phyloP scores from a whole-genome alignment of 1,140 invertebrate genomes.

The Brachionus koreanus region DNA sequence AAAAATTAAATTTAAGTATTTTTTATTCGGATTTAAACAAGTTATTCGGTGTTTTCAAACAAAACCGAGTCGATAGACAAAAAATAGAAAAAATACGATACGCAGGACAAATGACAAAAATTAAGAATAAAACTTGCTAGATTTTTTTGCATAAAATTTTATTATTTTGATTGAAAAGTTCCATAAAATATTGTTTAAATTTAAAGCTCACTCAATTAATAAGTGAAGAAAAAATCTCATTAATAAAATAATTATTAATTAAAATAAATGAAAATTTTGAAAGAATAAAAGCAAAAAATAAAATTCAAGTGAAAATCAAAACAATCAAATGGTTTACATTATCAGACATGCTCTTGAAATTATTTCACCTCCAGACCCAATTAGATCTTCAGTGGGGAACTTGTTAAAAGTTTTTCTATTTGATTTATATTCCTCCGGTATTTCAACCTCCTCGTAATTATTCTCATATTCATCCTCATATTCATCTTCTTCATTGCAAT shows the following conservation, averaged over 20 bases:
- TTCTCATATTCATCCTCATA: constrained; percentile 34
- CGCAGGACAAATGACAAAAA: no score
- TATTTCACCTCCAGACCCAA: background rate
- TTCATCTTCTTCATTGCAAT: background rate
- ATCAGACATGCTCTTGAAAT: constrained; percentile 28
- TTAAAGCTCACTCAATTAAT: no score
- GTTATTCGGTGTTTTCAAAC: no score
- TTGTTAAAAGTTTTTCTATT: background rate
- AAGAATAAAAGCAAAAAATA: background rate
- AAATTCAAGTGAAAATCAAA: background rate
- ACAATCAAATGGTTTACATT: background rate
- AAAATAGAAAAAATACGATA: no score
- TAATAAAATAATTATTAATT: background rate
- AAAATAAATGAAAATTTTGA: background rate
- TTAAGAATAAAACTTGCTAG: no score
- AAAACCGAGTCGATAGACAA: no score
- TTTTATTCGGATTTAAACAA: no score
- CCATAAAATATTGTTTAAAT: no score
- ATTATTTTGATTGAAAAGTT: no score
- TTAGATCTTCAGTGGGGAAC: background rate
- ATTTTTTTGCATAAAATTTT: no score
- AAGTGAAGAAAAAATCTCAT: no score
- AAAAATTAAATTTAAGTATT: no score
- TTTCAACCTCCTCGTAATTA: constrained; percentile 29
- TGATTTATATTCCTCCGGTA: constrained; percentile 6